Evolutionary conservation across 2,113 vertebrate species (phyloP).

Genomic region (Verasper variegatus): DNA sequence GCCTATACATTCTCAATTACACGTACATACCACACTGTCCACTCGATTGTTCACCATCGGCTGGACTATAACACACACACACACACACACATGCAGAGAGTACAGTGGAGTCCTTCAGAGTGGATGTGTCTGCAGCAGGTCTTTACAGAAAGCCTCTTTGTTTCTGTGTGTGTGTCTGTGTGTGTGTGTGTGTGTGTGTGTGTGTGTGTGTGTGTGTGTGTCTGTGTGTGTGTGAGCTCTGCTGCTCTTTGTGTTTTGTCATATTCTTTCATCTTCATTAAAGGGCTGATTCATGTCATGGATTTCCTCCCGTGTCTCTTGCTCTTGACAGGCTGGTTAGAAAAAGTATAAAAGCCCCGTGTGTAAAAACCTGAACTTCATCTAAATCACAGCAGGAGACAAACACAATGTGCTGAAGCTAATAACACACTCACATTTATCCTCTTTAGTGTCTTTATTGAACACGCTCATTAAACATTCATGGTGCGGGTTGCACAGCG

Average conservation of each 20-base stretch:
- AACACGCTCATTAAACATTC: neutral
- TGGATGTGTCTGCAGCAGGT: constrained; percentile 54
- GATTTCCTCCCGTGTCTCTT: constrained; percentile 11
- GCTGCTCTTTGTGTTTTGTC: constrained; percentile 63
- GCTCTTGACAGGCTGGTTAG: neutral
- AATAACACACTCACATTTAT: neutral
- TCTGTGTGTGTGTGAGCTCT: constrained; percentile 2
- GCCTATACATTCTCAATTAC: constrained; percentile 10
- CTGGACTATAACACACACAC: constrained; percentile 57
- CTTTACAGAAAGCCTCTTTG: constrained; percentile 76
- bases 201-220: constrained; percentile 39
- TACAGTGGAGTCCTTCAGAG: constrained; percentile 70
- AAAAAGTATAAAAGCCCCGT: neutral
- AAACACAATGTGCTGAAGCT: neutral
- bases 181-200: constrained; percentile 46
- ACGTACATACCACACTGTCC: neutral
- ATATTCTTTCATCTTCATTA: constrained; percentile 72
- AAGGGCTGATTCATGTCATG: constrained; percentile 60
- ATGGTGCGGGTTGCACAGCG: neutral
- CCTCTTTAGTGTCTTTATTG: neutral
- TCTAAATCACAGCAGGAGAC: neutral
- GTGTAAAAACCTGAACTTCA: neutral
- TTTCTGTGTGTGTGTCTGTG: constrained; percentile 68
- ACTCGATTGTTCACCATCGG: neutral
- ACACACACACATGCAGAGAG: constrained; percentile 56